Evolutionary conservation across 2,888 invertebrate species (phyloP), one percentile per base, ranked within the genome.

Genomic region (Eustalomyia histrio): DNA sequence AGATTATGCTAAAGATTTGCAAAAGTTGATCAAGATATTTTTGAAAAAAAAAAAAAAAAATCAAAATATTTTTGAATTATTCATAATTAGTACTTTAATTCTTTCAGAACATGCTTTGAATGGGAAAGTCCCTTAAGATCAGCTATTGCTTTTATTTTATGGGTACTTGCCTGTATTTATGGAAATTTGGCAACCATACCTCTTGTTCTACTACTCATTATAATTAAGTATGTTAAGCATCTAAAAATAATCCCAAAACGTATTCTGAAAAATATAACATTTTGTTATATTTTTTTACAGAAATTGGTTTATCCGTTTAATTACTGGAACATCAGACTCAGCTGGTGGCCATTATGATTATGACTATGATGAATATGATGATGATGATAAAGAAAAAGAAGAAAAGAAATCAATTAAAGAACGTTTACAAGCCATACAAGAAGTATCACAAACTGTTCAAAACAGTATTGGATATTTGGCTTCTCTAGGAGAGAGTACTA

Each of bases 181-280:
- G 98, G 98, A 88, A 95, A 99, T 90, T 95, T 98, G 86, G 99
- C 97, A 93, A 99, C 99, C 95, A 90, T 98, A 76, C 99, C 99
- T 3, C 92, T 94, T 12, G 92, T 97, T 24, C 92, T 99, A 17
- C 91, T 97, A 39, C 92, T 98, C 78, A 96, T 99, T 86, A 91
- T 95, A 84, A 83, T 82, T 92, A 95, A 91, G 94, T 95, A 86
- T 90, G 92, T 85, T 10, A 35, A 7, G n/a, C n/a, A n/a, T n/a
- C n/a, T n/a, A n/a, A n/a, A n/a, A n/a, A n/a, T n/a, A n/a, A n/a
- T n/a, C n/a, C n/a, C n/a, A n/a, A n/a, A n/a, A n/a, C n/a, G n/a
- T n/a, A n/a, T n/a, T n/a, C n/a, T n/a, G n/a, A n/a, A n/a, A n/a
- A n/a, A n/a, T n/a, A n/a, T n/a, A n/a, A n/a, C n/a, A n/a, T n/a